Percentiles rank a stretch among this genome's conserved stretches.
Conservation (phyloP, 2,888 invertebrate genomes). For the Hydrotaea diabolus region DNA sequence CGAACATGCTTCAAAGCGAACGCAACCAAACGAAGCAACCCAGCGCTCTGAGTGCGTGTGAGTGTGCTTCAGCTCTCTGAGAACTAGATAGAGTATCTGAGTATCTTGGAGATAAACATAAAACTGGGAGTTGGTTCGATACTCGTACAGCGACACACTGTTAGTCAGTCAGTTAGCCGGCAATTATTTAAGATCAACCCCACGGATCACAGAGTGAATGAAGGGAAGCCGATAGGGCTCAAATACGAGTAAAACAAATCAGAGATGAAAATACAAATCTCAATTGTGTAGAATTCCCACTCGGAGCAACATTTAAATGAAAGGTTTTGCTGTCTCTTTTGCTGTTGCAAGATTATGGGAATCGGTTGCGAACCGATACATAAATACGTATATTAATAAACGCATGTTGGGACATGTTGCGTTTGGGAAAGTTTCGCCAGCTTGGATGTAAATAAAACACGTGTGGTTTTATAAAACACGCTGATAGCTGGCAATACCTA, state of each 20-base stretch:
- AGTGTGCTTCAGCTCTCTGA: too few species aligned
- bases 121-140: neutral
- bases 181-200: too few species aligned
- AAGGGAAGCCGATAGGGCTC: too few species aligned
- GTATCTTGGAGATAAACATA: neutral
- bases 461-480: neutral
- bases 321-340: neutral
- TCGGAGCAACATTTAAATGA: neutral
- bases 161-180: too few species aligned
- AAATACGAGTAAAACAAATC: too few species aligned
- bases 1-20: neutral
- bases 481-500: neutral
- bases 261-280: too few species aligned
- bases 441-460: slow-evolving; percentile 5
- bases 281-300: too few species aligned
- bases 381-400: neutral
- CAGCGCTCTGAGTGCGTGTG: neutral
- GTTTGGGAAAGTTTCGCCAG: slow-evolving; percentile 43
- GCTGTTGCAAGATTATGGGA: neutral
- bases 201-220: too few species aligned
- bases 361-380: neutral
- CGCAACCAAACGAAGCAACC: too few species aligned
- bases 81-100: neutral
- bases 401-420: slow-evolving; percentile 62
- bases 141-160: too few species aligned